A percentile compares a stretch with the other conserved stretches of the same genome.
Evolutionary conservation across 1,140 invertebrate species (phyloP).

Genomic region (Myzus persicae): DNA sequence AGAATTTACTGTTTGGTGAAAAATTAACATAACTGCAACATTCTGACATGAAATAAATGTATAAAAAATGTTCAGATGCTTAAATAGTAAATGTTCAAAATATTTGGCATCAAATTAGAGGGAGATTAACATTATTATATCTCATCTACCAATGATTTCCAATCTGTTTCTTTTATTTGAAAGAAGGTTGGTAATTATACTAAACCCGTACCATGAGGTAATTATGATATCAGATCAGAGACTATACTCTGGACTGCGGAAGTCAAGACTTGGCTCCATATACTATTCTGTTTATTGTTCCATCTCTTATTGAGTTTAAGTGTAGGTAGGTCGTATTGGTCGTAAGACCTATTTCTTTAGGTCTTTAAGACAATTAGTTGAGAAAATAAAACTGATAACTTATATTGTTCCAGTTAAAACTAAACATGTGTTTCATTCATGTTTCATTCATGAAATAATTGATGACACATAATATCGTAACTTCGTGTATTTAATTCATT

Average conservation of each 20-base stretch:
- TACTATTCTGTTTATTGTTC: no score
- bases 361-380: neutral
- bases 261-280: no score
- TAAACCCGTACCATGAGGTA: neutral
- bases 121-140: neutral
- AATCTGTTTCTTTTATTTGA: neutral
- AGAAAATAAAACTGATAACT: neutral
- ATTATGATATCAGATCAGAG: neutral
- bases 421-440: neutral
- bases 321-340: no score
- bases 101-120: neutral
- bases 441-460: neutral
- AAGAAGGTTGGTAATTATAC: neutral
- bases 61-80: constrained; percentile 17
- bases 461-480: neutral
- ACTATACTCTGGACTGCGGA: no score
- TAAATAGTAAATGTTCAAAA: neutral
- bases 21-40: neutral
- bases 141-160: neutral
- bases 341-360: no score
- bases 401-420: neutral
- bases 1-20: no score
- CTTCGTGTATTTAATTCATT: neutral
- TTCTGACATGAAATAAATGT: neutral
- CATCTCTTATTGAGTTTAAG: neutral